Percentiles rank a stretch among this genome's conserved stretches.
Conservation (phyloP, 2,888 invertebrate genomes). For the Drosophila anceps region DNA sequence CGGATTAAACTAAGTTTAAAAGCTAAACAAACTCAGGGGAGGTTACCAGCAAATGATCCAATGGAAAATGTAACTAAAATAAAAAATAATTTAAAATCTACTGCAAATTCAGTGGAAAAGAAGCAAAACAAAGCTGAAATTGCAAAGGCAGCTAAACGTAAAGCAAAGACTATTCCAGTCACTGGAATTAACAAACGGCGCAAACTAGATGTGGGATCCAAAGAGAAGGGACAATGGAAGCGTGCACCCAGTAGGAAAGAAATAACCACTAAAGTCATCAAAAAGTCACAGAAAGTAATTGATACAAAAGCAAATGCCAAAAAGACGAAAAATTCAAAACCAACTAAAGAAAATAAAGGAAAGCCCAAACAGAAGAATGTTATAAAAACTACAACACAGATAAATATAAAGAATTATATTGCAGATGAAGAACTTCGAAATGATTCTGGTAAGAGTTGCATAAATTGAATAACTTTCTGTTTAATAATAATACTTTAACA, state of each 20-base stretch:
- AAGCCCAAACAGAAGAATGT: not conserved
- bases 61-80: not conserved
- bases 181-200: not conserved
- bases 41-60: not conserved
- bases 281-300: not conserved
- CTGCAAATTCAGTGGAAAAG: not conserved
- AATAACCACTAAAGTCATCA: not conserved
- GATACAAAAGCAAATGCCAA: not conserved
- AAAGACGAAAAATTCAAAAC: not conserved
- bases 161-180: not conserved
- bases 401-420: not conserved
- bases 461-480: too few relatives aligned
- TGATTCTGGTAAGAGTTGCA: not conserved
- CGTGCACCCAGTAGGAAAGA: not conserved
- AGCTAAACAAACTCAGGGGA: not conserved
- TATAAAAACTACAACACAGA: not conserved
- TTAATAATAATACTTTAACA: not conserved
- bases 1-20: not conserved
- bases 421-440: too few relatives aligned
- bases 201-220: not conserved
- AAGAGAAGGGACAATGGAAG: not conserved
- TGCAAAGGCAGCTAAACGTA: slow-evolving; percentile 6
- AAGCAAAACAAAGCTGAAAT: not conserved
- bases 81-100: not conserved
- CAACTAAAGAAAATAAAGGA: not conserved